Percentiles rank a stretch among this genome's conserved stretches.
phyloP scores from a whole-genome alignment of 2,113 vertebrate species.

The Tetrao urogallus region DNA sequence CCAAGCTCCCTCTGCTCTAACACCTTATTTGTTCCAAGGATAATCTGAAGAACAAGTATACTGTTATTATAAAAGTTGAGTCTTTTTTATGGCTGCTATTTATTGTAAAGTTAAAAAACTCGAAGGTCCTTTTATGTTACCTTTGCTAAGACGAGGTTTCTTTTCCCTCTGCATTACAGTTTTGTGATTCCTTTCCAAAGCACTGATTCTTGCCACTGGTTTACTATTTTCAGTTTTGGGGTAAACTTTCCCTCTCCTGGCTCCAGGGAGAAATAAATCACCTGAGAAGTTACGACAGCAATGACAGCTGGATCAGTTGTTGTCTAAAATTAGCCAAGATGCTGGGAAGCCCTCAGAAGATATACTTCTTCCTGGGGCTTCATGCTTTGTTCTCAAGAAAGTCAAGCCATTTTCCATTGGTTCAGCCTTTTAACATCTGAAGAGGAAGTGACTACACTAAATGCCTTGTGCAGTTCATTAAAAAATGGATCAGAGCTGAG shows the following conservation, averaged over 20 bases:
- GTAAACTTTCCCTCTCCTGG: neutral
- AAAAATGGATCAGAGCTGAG: neutral
- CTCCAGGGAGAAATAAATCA: neutral
- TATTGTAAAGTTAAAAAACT: neutral
- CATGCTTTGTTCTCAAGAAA: neutral
- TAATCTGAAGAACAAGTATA: neutral
- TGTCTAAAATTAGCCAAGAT: neutral
- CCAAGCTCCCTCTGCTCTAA: neutral
- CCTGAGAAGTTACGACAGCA: neutral
- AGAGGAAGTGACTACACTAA: neutral
- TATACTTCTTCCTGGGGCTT: neutral
- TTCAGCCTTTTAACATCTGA: neutral
- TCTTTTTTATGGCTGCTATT: neutral
- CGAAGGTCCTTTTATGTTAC: neutral
- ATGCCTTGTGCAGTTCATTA: neutral
- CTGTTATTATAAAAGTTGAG: neutral
- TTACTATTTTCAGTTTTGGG: neutral
- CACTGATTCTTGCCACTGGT: neutral
- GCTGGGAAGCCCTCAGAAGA: neutral
- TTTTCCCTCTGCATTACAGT: neutral
- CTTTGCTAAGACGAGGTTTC: neutral
- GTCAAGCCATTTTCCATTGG: neutral
- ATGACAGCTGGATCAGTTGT: neutral
- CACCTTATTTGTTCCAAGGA: neutral
- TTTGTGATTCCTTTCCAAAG: neutral